Conservation (phyloP, 2,888 invertebrate species). For the Euzophera pinguis region DNA sequence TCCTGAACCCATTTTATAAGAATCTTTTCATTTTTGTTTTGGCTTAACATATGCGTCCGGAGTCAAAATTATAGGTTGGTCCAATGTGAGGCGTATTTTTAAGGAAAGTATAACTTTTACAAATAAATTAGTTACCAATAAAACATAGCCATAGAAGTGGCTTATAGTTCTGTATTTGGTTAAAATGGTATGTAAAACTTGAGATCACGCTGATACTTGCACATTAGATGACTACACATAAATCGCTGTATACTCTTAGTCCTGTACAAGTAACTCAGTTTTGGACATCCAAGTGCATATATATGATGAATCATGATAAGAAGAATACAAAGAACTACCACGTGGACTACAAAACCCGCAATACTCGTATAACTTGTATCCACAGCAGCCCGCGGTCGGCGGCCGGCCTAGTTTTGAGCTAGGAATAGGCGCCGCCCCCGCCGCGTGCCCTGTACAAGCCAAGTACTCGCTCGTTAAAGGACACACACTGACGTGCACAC, state of each 20-base stretch:
- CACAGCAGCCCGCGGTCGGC: constrained; percentile 56
- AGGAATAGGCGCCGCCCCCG: constrained; percentile 76
- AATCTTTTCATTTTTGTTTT: constrained; percentile 56
- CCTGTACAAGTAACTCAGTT: too few relatives aligned
- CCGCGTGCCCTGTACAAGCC: constrained; percentile 63
- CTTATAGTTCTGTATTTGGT: too few relatives aligned
- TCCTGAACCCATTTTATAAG: constrained; percentile 70
- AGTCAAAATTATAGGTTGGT: constrained; percentile 53
- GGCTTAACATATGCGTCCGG: constrained; percentile 60
- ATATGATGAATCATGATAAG: too few relatives aligned
- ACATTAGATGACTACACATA: too few relatives aligned
- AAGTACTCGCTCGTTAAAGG: constrained; percentile 65
- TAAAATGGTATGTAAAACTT: too few relatives aligned
- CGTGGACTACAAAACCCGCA: neutral
- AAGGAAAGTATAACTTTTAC: too few relatives aligned
- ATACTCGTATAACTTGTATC: constrained; percentile 20
- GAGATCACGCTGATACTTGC: too few relatives aligned
- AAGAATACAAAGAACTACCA: neutral
- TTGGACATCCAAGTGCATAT: too few relatives aligned
- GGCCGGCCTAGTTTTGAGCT: constrained; percentile 77
- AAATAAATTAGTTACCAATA: too few relatives aligned
- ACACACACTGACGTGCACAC: constrained; percentile 43
- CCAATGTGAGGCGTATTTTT: constrained; percentile 23
- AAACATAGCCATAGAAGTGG: too few relatives aligned
- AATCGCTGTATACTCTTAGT: too few relatives aligned